phyloP scores from a whole-genome alignment of 2,797 vertebrate species.

The Natrix natrix region DNA sequence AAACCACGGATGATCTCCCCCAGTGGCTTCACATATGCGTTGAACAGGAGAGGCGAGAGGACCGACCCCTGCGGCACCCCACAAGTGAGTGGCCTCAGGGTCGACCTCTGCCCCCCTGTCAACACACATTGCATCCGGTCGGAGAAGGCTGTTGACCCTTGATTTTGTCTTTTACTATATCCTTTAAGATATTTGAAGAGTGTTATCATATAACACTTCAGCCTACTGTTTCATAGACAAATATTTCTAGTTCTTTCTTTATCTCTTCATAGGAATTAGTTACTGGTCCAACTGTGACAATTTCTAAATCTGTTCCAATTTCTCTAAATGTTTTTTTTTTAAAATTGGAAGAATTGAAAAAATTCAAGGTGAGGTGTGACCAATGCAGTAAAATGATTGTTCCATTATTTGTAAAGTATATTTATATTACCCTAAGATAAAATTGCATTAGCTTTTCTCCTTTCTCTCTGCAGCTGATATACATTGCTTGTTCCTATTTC shows the following conservation, averaged over 20 bases:
- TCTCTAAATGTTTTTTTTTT: background rate
- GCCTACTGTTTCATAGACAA: background rate
- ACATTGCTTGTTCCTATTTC: background rate
- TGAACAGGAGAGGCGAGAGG: too few relatives aligned
- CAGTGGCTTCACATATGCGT: too few relatives aligned
- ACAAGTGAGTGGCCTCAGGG: too few relatives aligned
- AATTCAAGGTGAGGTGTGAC: background rate
- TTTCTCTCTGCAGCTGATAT: background rate
- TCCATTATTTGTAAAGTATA: background rate
- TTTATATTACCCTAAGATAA: background rate
- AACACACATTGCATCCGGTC: too few relatives aligned
- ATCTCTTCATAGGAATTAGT: background rate
- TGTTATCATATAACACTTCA: background rate
- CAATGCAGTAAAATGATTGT: background rate
- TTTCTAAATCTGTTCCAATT: background rate
- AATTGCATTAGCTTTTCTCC: background rate
- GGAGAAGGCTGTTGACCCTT: background rate
- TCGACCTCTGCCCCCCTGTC: too few relatives aligned
- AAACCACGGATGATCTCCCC: too few relatives aligned
- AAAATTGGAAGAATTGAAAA: background rate
- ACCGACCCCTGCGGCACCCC: too few relatives aligned
- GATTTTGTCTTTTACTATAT: background rate
- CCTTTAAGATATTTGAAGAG: background rate
- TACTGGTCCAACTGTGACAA: background rate
- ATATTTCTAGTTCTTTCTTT: background rate